phyloP scores from a whole-genome alignment of 2,797 vertebrate species.

The Todus mexicanus region DNA sequence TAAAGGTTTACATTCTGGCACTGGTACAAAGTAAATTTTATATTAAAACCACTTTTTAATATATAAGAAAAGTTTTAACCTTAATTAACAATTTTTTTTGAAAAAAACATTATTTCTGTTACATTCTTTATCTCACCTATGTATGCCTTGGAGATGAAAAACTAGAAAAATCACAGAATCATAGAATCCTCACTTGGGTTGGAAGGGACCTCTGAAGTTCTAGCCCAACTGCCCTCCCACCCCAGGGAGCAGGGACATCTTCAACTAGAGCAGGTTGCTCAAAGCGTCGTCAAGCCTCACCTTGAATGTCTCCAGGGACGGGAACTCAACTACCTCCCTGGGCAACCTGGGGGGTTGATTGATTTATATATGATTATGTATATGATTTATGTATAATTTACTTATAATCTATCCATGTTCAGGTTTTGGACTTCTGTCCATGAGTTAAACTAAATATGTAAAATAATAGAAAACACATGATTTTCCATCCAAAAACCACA shows the following conservation, averaged over 20 bases:
- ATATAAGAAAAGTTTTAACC: not conserved
- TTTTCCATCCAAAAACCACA: not conserved
- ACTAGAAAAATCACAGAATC: not conserved
- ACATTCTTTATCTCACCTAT: not conserved
- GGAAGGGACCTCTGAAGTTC: no score
- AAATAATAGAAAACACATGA: conserved; percentile 6
- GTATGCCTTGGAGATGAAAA: not conserved
- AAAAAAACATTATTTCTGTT: not conserved
- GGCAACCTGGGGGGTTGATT: no score
- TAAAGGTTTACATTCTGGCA: not conserved
- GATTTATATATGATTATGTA: no score
- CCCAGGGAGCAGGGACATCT: no score
- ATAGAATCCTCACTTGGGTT: no score
- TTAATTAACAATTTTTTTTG: not conserved
- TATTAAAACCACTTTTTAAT: not conserved
- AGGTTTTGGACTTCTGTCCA: not conserved
- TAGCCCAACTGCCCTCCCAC: no score
- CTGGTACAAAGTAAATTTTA: conserved; percentile 1
- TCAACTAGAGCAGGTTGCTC: no score
- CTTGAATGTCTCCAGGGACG: no score
- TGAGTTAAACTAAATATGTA: conserved; percentile 7
- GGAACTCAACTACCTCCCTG: no score
- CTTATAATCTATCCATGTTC: not conserved
- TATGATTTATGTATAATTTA: no score
- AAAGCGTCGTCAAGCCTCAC: no score